Conservation (phyloP, 64 coral and sea anemone genomes). For the Dendronephthya gigantea region DNA sequence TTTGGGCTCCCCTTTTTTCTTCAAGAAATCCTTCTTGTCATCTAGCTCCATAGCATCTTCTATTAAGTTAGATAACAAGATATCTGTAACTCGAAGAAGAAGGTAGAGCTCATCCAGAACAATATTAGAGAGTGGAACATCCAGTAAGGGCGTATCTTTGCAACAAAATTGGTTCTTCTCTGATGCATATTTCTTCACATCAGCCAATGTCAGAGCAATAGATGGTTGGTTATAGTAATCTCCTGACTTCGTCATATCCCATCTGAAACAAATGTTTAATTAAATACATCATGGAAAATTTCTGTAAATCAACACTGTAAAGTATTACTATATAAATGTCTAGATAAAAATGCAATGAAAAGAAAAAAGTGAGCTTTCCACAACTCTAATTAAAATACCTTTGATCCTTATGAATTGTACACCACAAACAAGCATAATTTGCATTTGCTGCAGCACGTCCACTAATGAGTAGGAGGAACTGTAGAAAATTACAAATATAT, state of each 20-base stretch:
- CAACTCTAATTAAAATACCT: neutral
- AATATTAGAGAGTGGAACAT: conserved; percentile 13
- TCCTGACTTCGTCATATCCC: conserved; percentile 33
- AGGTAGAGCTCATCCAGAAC: conserved; percentile 53
- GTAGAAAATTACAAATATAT: neutral
- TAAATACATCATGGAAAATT: too few species aligned
- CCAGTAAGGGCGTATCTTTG: neutral
- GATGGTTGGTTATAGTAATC: conserved; percentile 29
- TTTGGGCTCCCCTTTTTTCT: conserved; percentile 19
- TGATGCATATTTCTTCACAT: conserved; percentile 18
- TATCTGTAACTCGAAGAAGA: conserved; percentile 34
- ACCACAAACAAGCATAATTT: neutral
- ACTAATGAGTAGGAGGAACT: neutral
- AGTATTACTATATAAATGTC: too few species aligned
- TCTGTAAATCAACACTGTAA: too few species aligned
- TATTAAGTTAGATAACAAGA: conserved; percentile 37
- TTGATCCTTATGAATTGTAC: conserved; percentile 3
- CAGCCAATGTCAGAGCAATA: conserved; percentile 21
- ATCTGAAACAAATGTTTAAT: too few species aligned
- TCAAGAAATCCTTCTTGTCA: conserved; percentile 16
- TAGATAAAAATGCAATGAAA: too few species aligned
- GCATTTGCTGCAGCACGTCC: neutral
- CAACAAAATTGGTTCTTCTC: conserved; percentile 12
- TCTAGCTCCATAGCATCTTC: conserved; percentile 51
- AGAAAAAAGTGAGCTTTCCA: too few species aligned